Percentiles rank a stretch among this genome's conserved stretches.
These are phyloP conservation scores for Aegotheles bennettii DNA, from an alignment of 2,113 vertebrate genomes.

Conservation along the genomic window DNA sequence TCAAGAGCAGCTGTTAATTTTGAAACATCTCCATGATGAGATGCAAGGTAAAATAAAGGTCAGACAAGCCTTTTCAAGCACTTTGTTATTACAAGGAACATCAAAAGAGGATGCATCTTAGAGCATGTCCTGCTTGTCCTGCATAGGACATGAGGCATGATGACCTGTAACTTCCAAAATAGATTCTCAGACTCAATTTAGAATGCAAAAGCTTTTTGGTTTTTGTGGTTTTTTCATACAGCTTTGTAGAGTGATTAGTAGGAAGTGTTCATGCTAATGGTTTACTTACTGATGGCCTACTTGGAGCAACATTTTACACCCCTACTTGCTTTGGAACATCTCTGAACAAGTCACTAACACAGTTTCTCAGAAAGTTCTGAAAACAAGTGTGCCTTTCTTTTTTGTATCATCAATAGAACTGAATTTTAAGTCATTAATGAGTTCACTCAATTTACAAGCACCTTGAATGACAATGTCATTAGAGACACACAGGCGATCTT, in stretches of 20 bases:
- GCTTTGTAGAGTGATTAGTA: neutral
- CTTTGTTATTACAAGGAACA: neutral
- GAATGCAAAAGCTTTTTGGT: neutral
- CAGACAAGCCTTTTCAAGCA: neutral
- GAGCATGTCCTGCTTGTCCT: neutral
- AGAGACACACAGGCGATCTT: neutral
- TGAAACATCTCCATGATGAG: neutral
- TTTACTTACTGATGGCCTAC: neutral
- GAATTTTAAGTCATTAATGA: neutral
- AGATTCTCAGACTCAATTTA: neutral
- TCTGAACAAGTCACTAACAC: neutral
- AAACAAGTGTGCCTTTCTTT: neutral
- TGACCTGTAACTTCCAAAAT: neutral
- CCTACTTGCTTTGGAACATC: neutral
- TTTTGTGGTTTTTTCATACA: accelerated
- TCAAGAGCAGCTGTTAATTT: neutral
- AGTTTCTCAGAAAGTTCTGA: neutral
- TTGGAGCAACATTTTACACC: neutral
- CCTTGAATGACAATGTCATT: neutral
- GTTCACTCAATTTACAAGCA: neutral
- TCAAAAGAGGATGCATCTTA: neutral
- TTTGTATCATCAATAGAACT: neutral
- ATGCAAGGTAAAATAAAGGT: neutral
- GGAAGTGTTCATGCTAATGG: neutral
- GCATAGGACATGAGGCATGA: neutral